phyloP scores from a whole-genome alignment of 2,113 vertebrate genomes.

The Chaetodon trifascialis region DNA sequence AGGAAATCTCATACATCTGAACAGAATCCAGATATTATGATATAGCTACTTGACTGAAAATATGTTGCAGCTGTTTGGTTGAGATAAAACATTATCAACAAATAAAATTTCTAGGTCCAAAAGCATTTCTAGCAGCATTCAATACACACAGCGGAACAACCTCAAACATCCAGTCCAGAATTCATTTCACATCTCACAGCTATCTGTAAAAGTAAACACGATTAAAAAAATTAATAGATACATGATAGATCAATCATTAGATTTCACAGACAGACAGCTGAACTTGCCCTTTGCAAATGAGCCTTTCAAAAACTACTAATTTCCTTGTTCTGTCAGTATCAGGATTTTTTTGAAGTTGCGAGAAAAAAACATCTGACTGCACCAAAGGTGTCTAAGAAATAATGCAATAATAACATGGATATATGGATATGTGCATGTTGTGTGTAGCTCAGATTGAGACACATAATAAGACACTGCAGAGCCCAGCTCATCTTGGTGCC shows the following conservation, averaged over 20 bases:
- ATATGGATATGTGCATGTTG: neutral
- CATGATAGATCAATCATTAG: neutral
- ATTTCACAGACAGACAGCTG: neutral
- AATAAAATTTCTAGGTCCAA: conserved; percentile 3
- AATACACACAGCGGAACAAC: neutral
- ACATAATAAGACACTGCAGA: neutral
- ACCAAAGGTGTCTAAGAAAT: neutral
- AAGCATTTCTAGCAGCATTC: neutral
- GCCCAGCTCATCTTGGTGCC: neutral
- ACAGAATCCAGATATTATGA: conserved; percentile 55
- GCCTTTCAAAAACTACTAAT: neutral
- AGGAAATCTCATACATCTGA: conserved; percentile 52
- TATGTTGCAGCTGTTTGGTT: conserved; percentile 29
- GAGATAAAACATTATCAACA: conserved; percentile 32
- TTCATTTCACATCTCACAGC: neutral
- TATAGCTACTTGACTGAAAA: conserved; percentile 46
- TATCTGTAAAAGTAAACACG: neutral
- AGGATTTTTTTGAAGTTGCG: neutral
- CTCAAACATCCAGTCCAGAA: neutral
- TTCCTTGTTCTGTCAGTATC: neutral
- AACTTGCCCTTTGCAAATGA: conserved; percentile 10
- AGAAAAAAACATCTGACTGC: neutral
- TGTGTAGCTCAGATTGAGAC: neutral
- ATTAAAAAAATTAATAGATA: neutral
- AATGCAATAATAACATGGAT: neutral